phyloP scores from a whole-genome alignment of 1,140 invertebrate genomes.

The Drosophila erecta region DNA sequence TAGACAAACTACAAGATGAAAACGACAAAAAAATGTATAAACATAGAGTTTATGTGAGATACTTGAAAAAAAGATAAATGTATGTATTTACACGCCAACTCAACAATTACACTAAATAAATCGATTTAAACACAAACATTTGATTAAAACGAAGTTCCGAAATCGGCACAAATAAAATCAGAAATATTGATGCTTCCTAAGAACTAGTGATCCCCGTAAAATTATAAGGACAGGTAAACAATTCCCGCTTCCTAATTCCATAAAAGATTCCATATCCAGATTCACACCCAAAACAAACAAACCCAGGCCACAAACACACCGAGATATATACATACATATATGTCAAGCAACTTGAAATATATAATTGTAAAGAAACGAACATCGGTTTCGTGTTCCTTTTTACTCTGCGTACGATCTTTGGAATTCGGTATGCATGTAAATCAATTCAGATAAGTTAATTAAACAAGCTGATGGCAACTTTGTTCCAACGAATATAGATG shows the following conservation, averaged over 20 bases:
- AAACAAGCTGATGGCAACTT: constrained; percentile 27
- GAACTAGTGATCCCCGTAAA: background rate
- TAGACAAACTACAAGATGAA: constrained; percentile 47
- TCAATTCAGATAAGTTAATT: constrained; percentile 44
- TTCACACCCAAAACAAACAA: constrained; percentile 5
- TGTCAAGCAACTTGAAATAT: constrained; percentile 51
- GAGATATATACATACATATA: constrained; percentile 25
- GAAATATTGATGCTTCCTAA: constrained; percentile 11
- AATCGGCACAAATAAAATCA: background rate
- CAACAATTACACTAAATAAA: constrained; percentile 38
- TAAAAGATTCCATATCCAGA: background rate
- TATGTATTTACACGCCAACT: constrained; percentile 45
- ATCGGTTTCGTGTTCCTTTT: constrained; percentile 18
- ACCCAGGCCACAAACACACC: constrained; percentile 9
- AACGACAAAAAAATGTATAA: constrained; percentile 59
- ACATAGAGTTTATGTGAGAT: constrained; percentile 60
- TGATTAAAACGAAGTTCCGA: background rate
- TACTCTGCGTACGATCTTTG: constrained; percentile 20
- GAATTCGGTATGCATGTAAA: constrained; percentile 52
- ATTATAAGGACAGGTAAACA: constrained; percentile 6
- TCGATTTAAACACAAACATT: constrained; percentile 30
- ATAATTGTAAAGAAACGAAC: constrained; percentile 46
- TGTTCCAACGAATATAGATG: constrained; percentile 25
- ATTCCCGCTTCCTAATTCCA: background rate
- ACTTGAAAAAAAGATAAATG: constrained; percentile 54